Conservation (phyloP, 1,140 invertebrate genomes). For the Pentalonia nigronervosa region DNA sequence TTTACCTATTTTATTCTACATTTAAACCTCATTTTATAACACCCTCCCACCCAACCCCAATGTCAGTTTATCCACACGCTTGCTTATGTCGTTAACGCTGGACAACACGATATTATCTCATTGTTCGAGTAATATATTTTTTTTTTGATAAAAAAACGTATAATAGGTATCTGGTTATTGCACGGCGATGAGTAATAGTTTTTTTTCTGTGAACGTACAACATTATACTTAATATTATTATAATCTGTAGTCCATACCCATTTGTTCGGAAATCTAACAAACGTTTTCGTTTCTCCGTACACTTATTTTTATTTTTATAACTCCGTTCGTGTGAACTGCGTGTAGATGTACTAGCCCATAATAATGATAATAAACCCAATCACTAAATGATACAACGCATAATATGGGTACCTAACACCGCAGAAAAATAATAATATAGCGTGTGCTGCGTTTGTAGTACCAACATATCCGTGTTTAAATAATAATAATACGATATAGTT, state of each 20-base stretch:
- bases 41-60: too few species aligned
- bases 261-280: background rate
- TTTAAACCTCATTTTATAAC: too few species aligned
- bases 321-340: background rate
- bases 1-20: too few species aligned
- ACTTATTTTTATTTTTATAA: background rate
- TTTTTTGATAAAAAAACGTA: background rate
- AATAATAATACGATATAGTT: background rate
- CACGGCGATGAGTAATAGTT: background rate
- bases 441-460: background rate
- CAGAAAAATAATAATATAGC: background rate
- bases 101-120: too few species aligned
- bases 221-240: background rate
- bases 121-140: background rate
- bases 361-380: background rate
- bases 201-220: background rate
- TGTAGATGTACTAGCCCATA: background rate
- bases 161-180: background rate
- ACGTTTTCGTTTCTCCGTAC: background rate
- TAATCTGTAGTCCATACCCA: background rate
- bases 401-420: background rate
- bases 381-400: background rate
- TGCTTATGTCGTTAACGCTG: too few species aligned
- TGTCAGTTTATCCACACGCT: too few species aligned
- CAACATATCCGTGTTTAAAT: background rate